Evolutionary conservation across 2,888 invertebrate genomes (phyloP).

Genomic region (Drosophila niveifrons): DNA sequence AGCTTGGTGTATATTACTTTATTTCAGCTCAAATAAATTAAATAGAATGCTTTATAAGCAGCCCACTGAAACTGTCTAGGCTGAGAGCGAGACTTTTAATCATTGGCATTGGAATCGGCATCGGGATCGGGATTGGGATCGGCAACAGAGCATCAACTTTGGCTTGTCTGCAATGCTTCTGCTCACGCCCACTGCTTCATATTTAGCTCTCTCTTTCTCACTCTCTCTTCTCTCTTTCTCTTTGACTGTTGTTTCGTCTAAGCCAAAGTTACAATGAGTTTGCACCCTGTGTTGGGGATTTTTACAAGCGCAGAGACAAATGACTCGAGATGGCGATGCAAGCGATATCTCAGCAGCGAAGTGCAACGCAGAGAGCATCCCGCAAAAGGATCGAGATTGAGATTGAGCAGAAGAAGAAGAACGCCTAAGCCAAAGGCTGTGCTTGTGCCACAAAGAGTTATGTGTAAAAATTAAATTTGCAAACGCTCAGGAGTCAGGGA

Average conservation of each 20-base stretch:
- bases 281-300: conserved; percentile 27
- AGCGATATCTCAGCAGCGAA: conserved; percentile 53
- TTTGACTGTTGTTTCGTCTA: conserved; percentile 57
- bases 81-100: conserved; percentile 37
- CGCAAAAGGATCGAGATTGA: conserved; percentile 27
- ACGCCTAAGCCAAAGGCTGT: conserved; percentile 73
- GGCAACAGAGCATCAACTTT: conserved; percentile 11
- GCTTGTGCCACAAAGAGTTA: conserved; percentile 73
- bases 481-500: conserved; percentile 43
- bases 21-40: conserved; percentile 49
- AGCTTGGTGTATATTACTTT: conserved; percentile 44
- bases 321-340: conserved; percentile 60
- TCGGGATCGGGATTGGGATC: conserved; percentile 26
- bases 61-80: conserved; percentile 25
- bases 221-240: not conserved
- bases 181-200: conserved; percentile 71
- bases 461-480: conserved; percentile 81
- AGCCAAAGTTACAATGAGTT: conserved; percentile 49
- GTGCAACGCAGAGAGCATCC: conserved; percentile 42
- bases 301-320: conserved; percentile 79
- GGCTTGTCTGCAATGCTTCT: conserved; percentile 35
- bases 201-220: not conserved
- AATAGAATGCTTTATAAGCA: conserved; percentile 37
- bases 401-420: conserved; percentile 28
- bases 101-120: conserved; percentile 30